phyloP scores from a whole-genome alignment of 2,113 vertebrate species.

The Corythoichthys intestinalis region DNA sequence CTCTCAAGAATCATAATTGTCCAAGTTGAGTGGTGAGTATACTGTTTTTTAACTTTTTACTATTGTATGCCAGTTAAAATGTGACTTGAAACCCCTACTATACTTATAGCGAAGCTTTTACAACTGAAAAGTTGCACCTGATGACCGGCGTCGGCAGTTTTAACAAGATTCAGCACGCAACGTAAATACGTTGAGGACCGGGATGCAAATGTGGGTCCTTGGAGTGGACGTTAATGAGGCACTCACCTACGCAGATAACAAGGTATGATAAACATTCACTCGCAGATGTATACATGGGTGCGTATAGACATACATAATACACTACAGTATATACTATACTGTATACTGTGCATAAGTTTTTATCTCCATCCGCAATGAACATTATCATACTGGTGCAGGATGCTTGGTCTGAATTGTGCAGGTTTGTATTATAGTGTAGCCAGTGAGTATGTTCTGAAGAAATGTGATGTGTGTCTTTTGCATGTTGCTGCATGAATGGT shows the following conservation, averaged over 20 bases:
- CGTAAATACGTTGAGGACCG: conserved; percentile 52
- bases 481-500: not conserved
- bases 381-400: not conserved
- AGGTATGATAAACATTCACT: conserved; percentile 8
- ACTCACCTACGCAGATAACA: conserved; percentile 16
- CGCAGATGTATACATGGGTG: not conserved
- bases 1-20: not conserved
- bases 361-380: not conserved
- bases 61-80: not conserved
- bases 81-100: not conserved
- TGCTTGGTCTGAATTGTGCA: not conserved
- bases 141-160: conserved; percentile 59
- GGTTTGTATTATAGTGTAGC: not conserved
- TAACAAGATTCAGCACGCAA: conserved; percentile 67
- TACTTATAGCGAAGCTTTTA: not conserved
- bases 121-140: not conserved
- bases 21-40: not conserved
- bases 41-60: not conserved
- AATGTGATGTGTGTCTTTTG: not conserved
- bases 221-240: conserved; percentile 63
- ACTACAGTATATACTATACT: not conserved
- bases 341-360: not conserved
- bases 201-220: conserved; percentile 50
- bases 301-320: not conserved
- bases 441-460: not conserved